Conservation (phyloP, 2,113 vertebrate species). For the Notiomystis cincta region DNA sequence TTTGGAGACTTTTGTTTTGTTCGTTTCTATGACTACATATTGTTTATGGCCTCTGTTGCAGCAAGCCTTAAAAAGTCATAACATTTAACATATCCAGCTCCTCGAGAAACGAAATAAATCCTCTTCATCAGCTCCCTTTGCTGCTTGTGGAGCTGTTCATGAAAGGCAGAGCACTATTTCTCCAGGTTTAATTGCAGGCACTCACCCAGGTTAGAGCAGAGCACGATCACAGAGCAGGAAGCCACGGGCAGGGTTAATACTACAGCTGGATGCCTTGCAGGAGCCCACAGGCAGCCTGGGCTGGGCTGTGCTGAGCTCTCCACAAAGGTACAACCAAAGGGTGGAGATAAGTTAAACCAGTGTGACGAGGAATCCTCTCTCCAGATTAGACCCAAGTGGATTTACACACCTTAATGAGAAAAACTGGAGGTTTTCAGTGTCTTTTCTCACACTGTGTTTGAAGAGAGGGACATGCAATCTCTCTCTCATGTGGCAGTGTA, state of each 20-base stretch:
- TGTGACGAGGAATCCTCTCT: not conserved
- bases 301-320: not conserved
- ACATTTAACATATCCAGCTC: conserved; percentile 52
- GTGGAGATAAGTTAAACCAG: not conserved
- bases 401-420: not conserved
- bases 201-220: not conserved
- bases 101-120: conserved; percentile 54
- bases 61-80: conserved; percentile 16
- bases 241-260: not conserved
- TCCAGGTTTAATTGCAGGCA: conserved; percentile 30
- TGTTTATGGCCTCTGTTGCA: conserved; percentile 58
- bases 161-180: conserved; percentile 8
- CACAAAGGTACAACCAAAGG: not conserved
- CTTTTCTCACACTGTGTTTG: not conserved
- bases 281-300: not conserved
- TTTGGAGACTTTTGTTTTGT: conserved; percentile 60
- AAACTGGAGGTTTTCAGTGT: not conserved
- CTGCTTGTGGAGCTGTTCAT: not conserved
- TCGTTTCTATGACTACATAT: conserved; percentile 45
- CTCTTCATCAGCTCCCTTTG: not conserved
- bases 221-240: not conserved
- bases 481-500: not conserved
- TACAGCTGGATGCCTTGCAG: not conserved
- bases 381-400: not conserved
- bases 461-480: not conserved